Base-by-base conservation (phyloP, 1,140 invertebrate species). In the Drosophila orena region DNA sequence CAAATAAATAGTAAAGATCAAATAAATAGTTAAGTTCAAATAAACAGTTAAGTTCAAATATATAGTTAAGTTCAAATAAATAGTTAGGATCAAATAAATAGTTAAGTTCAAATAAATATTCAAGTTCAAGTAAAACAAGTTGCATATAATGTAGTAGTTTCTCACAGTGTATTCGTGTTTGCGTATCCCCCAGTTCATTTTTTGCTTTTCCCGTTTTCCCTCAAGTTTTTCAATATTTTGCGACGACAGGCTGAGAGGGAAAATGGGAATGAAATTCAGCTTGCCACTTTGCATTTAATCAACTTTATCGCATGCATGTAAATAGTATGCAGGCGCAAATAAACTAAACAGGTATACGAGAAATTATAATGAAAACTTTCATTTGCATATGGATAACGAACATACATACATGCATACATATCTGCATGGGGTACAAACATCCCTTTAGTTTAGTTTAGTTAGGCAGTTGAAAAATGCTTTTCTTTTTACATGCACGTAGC, bases 251-350 rank as follows among this genome's bases (percentile, higher is more conserved):
- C 2, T 4, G 4, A 20, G 11, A 11, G 47, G 11, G 11, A 10
- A n/a, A 15, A 17, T 22, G n/a, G 22, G 38, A 59, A 59, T 79
- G 58, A 65, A 79, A 72, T 79, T 79, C 49, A 24, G n/a, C 27
- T 49, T 49, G 35, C 43, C 64, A 80, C 49, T 81, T 74, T 81
- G 73, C 79, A 81, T 81, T 81, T 77, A 78, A 81, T 77, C 62
- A 81, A 78, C 54, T 78, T 81, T 64, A 60, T 77, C 76, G 59
- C 75, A 78, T 65, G 66, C 66, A 76, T 56, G 58, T 55, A 75
- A 60, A 75, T 75, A 55, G 37, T 79, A 70, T 75, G 62, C 71
- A 57, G 44, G 34, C 57, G 35, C 62, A 35, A 68, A 54, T 35
- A 68, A 75, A 70, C 58, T 62, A 75, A 80, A 73, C 35, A 65